Percentiles rank a stretch among this genome's conserved stretches.
Evolutionary conservation across 2,113 vertebrate genomes (phyloP).

Genomic region (Maccullochella peelii): DNA sequence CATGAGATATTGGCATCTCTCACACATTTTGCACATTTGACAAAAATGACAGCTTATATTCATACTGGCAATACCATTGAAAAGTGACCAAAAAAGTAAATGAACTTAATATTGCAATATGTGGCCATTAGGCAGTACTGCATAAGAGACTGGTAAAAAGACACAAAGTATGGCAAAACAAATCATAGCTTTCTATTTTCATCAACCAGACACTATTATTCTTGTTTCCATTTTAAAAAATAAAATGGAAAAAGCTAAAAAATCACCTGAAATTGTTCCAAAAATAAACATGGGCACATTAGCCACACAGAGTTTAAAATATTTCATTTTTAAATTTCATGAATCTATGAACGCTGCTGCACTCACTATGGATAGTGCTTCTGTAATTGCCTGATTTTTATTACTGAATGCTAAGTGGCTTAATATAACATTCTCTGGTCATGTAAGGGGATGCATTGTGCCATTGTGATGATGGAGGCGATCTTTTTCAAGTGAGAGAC

Average conservation of each 20-base stretch:
- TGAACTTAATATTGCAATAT: not conserved
- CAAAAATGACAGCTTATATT: not conserved
- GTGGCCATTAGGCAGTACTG: not conserved
- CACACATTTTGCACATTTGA: not conserved
- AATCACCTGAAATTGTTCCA: not conserved
- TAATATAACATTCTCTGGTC: not conserved
- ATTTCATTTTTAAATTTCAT: not conserved
- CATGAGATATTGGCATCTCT: not conserved
- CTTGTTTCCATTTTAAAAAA: not conserved
- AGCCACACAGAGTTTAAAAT: not conserved
- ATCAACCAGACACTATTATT: not conserved
- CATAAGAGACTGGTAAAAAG: not conserved
- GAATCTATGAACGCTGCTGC: not conserved
- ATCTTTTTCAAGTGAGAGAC: not conserved
- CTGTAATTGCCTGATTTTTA: not conserved
- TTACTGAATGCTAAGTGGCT: not conserved
- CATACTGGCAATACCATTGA: not conserved
- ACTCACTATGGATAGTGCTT: not conserved
- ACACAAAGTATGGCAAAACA: not conserved
- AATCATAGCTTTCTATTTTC: not conserved
- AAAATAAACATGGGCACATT: not conserved
- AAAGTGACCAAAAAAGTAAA: not conserved
- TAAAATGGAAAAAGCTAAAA: not conserved
- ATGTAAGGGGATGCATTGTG: not conserved
- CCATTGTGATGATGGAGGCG: not conserved